Conservation (phyloP, 2,797 vertebrate genomes). For the Spheniscus humboldti region DNA sequence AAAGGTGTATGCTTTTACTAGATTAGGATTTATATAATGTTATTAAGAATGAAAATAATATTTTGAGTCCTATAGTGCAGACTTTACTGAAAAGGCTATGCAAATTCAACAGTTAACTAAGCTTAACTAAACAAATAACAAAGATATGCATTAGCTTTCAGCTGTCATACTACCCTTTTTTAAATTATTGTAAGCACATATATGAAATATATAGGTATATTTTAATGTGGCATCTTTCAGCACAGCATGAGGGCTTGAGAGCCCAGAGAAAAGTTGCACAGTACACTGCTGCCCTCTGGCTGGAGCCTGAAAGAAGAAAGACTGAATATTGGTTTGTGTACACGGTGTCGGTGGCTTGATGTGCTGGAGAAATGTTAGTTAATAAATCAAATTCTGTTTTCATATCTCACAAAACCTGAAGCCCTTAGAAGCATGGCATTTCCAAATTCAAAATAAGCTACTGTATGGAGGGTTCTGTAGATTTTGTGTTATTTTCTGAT, state of each 20-base stretch:
- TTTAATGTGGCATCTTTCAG: not conserved
- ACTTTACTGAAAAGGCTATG: not conserved
- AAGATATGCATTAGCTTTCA: not conserved
- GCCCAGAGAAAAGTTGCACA: not conserved
- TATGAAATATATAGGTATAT: not conserved
- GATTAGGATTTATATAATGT: not conserved
- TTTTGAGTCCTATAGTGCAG: not conserved
- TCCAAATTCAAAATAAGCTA: not conserved
- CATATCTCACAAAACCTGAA: not conserved
- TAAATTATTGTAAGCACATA: not conserved
- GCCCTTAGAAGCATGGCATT: not conserved
- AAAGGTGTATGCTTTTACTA: not conserved
- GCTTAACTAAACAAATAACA: not conserved
- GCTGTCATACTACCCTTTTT: not conserved
- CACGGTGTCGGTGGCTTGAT: fast-evolving
- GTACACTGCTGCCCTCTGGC: slow-evolving; percentile 73
- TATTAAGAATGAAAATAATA: not conserved
- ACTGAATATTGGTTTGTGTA: not conserved
- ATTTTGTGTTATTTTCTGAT: not conserved
- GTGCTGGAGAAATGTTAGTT: not conserved
- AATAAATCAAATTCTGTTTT: not conserved
- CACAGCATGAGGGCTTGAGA: not conserved
- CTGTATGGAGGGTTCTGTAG: not conserved
- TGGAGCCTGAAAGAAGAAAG: not conserved
- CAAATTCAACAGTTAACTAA: not conserved